Percentiles rank a stretch among this genome's conserved stretches.
These are phyloP conservation scores for Drosophila sp. DNA, from an alignment of 1,140 invertebrate genomes.

Conservation along the genomic window DNA sequence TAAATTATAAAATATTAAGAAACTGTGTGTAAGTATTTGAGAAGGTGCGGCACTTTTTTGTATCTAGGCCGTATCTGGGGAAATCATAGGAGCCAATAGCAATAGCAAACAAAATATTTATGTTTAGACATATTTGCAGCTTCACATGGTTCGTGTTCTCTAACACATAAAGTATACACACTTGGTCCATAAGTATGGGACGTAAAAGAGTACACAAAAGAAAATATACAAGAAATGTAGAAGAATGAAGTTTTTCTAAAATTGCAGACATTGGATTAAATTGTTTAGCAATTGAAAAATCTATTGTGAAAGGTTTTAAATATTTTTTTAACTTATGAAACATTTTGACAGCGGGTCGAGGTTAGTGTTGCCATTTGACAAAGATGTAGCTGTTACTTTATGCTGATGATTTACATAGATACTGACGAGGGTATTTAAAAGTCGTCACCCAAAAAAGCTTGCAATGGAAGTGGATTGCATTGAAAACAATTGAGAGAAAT, in stretches of 20 bases:
- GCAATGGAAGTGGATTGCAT: neutral
- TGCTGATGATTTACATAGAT: too few species aligned
- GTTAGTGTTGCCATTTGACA: too few species aligned
- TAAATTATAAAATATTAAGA: constrained; percentile 11
- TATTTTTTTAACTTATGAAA: too few species aligned
- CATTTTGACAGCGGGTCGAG: too few species aligned
- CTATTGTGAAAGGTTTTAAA: too few species aligned
- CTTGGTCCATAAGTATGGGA: neutral
- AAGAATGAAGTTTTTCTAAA: too few species aligned
- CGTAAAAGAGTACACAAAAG: too few species aligned
- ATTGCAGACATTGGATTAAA: too few species aligned
- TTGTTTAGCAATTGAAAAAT: too few species aligned
- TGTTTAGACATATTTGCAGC: constrained; percentile 7
- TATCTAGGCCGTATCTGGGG: constrained; percentile 26
- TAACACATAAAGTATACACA: neutral
- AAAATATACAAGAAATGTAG: too few species aligned
- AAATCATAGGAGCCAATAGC: constrained; percentile 29
- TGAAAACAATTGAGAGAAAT: neutral
- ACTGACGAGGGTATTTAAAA: neutral
- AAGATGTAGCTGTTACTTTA: too few species aligned
- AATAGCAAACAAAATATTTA: constrained; percentile 21
- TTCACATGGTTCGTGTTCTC: neutral
- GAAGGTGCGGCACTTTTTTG: constrained; percentile 23
- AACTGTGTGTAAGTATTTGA: neutral
- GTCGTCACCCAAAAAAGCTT: neutral